Evolutionary conservation across 2,888 invertebrate genomes (phyloP).

Genomic region (Pasiphila rectangulata): DNA sequence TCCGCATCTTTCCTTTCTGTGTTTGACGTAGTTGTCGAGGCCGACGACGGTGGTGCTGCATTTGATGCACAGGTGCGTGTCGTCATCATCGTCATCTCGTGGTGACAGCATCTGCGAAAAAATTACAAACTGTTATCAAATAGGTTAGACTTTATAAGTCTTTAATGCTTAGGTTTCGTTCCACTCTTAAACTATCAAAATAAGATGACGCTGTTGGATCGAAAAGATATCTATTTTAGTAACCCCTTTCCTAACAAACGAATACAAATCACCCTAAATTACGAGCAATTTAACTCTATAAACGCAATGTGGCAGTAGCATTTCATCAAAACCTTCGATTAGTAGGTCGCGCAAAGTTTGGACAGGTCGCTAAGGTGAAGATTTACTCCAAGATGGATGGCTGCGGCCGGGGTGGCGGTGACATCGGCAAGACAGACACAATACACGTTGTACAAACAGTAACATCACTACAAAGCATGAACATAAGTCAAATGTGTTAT

Average conservation of each 20-base stretch:
- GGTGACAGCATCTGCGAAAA: constrained; percentile 79
- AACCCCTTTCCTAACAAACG: not conserved
- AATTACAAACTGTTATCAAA: constrained; percentile 5
- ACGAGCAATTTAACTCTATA: constrained; percentile 3
- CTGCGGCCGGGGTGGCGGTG: constrained; percentile 40
- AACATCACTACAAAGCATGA: not conserved
- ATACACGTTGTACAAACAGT: constrained; percentile 4
- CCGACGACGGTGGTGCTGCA: constrained; percentile 91
- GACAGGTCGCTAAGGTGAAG: constrained; percentile 31
- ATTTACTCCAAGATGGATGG: constrained; percentile 44
- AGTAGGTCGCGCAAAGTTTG: constrained; percentile 25
- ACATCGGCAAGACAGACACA: constrained; percentile 48
- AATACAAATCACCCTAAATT: constrained; percentile 1
- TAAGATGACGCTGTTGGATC: too few species aligned
- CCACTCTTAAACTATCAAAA: too few species aligned
- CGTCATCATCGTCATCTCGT: constrained; percentile 86
- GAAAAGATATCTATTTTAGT: too few species aligned
- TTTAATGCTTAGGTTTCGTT: too few species aligned
- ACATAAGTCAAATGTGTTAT: not conserved
- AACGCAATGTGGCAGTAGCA: constrained; percentile 16
- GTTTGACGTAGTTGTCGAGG: constrained; percentile 91
- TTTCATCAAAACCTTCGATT: constrained; percentile 24
- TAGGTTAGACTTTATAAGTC: not conserved
- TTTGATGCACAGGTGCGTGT: constrained; percentile 93
- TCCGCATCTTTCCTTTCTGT: constrained; percentile 87